Percentiles rank a stretch among this genome's conserved stretches.
Conservation (phyloP, 1,140 invertebrate species). For the Aphidius gifuensis region DNA sequence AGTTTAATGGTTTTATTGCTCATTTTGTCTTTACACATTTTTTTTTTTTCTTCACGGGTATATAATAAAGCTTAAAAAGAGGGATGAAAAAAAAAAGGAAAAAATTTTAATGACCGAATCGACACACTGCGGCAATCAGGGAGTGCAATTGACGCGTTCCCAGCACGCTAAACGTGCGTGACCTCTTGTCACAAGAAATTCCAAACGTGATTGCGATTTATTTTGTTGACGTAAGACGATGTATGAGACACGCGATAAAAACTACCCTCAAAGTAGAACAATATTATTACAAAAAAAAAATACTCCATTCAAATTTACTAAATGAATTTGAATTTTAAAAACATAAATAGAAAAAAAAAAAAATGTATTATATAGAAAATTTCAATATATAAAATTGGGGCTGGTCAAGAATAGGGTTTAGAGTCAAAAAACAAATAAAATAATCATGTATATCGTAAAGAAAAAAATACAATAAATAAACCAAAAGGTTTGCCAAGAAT, state of each 20-base stretch:
- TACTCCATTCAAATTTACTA: too few relatives aligned
- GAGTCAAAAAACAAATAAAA: too few relatives aligned
- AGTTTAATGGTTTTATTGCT: neutral
- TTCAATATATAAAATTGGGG: too few relatives aligned
- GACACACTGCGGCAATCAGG: slow-evolving; percentile 7
- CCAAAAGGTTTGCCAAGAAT: too few relatives aligned
- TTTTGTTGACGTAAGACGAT: neutral
- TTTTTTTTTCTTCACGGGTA: neutral
- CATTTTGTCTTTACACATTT: neutral
- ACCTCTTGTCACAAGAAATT: slow-evolving; percentile 22
- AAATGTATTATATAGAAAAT: neutral
- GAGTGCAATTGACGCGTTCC: slow-evolving; percentile 17
- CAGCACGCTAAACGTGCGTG: slow-evolving; percentile 20
- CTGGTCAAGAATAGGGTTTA: too few relatives aligned
- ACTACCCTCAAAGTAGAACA: too few relatives aligned
- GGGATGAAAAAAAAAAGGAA: neutral
- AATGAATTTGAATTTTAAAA: too few relatives aligned
- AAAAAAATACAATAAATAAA: too few relatives aligned
- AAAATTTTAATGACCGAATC: slow-evolving; percentile 7
- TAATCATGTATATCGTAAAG: too few relatives aligned
- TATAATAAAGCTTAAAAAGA: slow-evolving; percentile 4
- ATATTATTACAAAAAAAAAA: too few relatives aligned
- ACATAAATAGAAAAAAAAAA: neutral
- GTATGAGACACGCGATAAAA: too few relatives aligned
- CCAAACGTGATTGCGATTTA: slow-evolving; percentile 17